These are phyloP conservation scores for Diaprepes abbreviatus DNA, from an alignment of 2,888 invertebrate species.

Conservation along the genomic window DNA sequence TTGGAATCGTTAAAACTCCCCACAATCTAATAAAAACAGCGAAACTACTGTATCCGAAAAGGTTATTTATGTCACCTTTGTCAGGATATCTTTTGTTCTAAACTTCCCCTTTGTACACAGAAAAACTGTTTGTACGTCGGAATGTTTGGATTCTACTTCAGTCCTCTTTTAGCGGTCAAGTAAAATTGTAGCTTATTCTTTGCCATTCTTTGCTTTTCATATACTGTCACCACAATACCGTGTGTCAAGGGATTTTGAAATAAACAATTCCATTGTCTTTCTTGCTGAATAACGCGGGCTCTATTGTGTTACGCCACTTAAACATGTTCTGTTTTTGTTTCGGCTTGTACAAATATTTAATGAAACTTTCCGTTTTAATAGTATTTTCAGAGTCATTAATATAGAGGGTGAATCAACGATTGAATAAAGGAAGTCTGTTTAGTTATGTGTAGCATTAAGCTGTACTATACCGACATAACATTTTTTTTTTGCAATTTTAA, in stretches of 20 bases:
- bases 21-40: not conserved
- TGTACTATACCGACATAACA: too few species aligned
- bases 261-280: slow-evolving; percentile 25
- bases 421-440: too few species aligned
- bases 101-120: slow-evolving; percentile 15
- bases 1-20: slow-evolving; percentile 2
- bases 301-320: slow-evolving; percentile 17
- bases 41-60: not conserved
- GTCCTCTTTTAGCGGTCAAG: slow-evolving; percentile 28
- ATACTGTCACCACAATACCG: slow-evolving; percentile 17
- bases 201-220: slow-evolving; percentile 8
- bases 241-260: slow-evolving; percentile 15
- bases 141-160: slow-evolving; percentile 31
- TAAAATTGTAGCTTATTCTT: slow-evolving; percentile 28
- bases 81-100: slow-evolving; percentile 20
- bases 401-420: too few species aligned
- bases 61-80: slow-evolving; percentile 21
- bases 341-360: slow-evolving; percentile 15
- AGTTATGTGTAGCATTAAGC: too few species aligned
- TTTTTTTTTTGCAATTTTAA: too few species aligned
- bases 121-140: slow-evolving; percentile 19
- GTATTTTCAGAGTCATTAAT: too few species aligned
- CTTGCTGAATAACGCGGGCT: slow-evolving; percentile 8
- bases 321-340: slow-evolving; percentile 9
- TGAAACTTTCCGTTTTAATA: too few species aligned